Evolutionary conservation across 35 echinoderm and acorn worm genomes (phyloP).

Genomic region (Ophiothrix spiculata): DNA sequence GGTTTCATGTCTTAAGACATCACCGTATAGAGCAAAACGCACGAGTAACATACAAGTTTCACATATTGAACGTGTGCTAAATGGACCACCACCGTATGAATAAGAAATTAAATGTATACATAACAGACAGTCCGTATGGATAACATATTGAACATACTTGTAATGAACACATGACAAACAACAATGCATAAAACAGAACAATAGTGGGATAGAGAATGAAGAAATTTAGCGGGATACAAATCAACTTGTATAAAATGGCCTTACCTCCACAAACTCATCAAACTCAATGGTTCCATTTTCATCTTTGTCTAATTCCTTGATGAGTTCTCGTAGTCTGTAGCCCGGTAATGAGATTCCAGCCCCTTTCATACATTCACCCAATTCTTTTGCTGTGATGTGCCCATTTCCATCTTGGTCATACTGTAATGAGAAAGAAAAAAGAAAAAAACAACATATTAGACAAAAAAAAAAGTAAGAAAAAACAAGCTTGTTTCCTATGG

Average conservation of each 20-base stretch:
- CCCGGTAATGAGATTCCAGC: slow-evolving; percentile 25
- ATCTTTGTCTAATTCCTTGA: slow-evolving; percentile 44
- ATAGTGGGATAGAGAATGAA: no score
- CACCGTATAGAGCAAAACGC: no score
- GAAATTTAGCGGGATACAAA: no score
- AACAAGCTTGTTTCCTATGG: not conserved
- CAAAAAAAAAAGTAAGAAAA: not conserved
- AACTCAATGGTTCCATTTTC: slow-evolving; percentile 44
- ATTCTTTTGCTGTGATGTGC: slow-evolving; percentile 44
- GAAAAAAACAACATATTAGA: not conserved
- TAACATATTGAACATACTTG: no score
- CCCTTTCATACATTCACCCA: slow-evolving; percentile 20
- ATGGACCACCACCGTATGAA: no score
- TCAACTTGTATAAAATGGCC: no score
- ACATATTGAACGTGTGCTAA: no score
- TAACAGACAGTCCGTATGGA: no score
- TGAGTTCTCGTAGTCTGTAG: slow-evolving; percentile 36
- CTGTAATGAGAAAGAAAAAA: slow-evolving; percentile 20
- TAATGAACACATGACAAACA: no score
- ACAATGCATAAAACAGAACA: no score
- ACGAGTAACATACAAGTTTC: no score
- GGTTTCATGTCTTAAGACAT: not conserved
- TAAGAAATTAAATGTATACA: no score
- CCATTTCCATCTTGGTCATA: slow-evolving; percentile 50
- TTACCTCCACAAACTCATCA: slow-evolving; percentile 58